These are phyloP conservation scores for Heteropelma amictum DNA, from an alignment of 2,888 invertebrate genomes.

Conservation along the genomic window DNA sequence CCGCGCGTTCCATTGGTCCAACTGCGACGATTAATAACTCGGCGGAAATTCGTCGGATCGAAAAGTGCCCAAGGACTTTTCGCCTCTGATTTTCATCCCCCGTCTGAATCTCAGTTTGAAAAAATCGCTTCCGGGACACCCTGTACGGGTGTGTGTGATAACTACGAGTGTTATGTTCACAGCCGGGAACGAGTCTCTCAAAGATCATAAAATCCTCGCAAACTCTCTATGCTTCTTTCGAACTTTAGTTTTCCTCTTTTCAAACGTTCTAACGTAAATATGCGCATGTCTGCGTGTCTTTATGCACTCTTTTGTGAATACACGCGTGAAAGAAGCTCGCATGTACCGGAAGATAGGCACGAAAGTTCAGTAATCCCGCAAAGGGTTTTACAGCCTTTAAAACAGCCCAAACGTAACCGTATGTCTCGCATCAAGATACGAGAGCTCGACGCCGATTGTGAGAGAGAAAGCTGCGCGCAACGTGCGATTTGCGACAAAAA, in stretches of 20 bases:
- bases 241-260: conserved; percentile 22
- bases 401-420: background rate
- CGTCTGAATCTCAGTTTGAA: too few relatives aligned
- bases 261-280: conserved; percentile 7
- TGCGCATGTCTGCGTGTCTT: background rate
- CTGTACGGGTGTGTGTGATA: too few relatives aligned
- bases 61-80: too few relatives aligned
- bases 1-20: too few relatives aligned
- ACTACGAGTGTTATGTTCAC: background rate
- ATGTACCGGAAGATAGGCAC: background rate
- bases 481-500: too few relatives aligned
- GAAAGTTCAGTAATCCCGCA: background rate
- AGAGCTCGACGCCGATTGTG: too few relatives aligned
- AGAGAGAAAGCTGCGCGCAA: too few relatives aligned
- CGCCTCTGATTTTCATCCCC: too few relatives aligned
- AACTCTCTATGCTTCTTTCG: background rate
- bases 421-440: too few relatives aligned
- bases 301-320: background rate
- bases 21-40: too few relatives aligned
- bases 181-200: conserved; percentile 15
- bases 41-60: too few relatives aligned
- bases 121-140: too few relatives aligned
- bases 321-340: background rate
- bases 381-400: background rate
- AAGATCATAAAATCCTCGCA: conserved; percentile 42